These are phyloP conservation scores for Chaetogeoica ovagalla DNA, from an alignment of 2,888 invertebrate species.

Conservation along the genomic window DNA sequence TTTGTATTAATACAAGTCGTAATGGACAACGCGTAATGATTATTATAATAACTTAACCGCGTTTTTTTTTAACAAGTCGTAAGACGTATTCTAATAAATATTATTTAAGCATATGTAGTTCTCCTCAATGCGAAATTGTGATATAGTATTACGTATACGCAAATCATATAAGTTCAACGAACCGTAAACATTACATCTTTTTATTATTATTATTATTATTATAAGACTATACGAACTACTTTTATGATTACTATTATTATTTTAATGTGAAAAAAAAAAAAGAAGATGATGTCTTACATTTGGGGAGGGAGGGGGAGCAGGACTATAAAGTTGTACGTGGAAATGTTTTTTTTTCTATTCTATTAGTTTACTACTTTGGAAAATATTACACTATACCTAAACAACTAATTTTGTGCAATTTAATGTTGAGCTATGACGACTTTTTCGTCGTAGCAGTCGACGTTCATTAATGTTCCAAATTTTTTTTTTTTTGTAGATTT, in stretches of 20 bases:
- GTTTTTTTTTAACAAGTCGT: conserved; percentile 4
- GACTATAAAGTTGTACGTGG: not conserved
- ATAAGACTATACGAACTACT: not conserved
- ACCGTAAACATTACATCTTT: not conserved
- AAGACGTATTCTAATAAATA: not conserved
- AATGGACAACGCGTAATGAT: not conserved
- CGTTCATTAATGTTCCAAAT: not conserved
- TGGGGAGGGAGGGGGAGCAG: not conserved
- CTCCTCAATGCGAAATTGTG: conserved; percentile 1
- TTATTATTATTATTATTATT: not conserved
- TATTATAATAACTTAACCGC: not conserved
- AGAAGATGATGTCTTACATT: too few relatives aligned
- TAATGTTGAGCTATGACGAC: not conserved
- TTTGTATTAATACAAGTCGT: not conserved
- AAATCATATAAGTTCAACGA: not conserved
- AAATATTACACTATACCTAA: not conserved
- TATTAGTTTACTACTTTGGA: too few relatives aligned
- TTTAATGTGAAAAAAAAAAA: not conserved
- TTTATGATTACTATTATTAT: not conserved
- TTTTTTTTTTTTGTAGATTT: not conserved
- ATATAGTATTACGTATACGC: not conserved
- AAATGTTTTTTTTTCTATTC: too few relatives aligned
- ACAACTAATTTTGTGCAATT: not conserved
- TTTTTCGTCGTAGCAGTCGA: not conserved
- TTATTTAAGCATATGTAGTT: not conserved